Evolutionary conservation across 2,888 invertebrate species (phyloP).

Genomic region (Diarsia mendica): DNA sequence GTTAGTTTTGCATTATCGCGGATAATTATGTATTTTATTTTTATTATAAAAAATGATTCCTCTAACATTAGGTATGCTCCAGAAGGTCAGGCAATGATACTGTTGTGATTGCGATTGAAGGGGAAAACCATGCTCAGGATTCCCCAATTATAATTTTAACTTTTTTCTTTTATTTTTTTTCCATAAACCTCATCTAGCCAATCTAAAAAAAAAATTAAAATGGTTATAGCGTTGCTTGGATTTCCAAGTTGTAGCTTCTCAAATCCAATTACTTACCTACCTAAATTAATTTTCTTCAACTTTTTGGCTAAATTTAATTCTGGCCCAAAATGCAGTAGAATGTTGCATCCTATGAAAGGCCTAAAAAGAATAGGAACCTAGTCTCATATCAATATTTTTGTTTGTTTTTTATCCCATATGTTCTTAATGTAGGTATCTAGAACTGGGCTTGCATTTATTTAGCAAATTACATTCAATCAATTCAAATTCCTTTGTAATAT

Average conservation of each 20-base stretch:
- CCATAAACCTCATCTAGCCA: rapidly evolving
- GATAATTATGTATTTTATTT: background rate
- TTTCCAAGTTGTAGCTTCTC: background rate
- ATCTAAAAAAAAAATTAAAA: background rate
- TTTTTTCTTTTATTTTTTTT: background rate
- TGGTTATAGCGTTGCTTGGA: background rate
- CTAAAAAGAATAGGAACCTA: no score
- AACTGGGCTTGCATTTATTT: background rate
- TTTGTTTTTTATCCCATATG: background rate
- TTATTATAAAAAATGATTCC: background rate
- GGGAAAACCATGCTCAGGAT: background rate
- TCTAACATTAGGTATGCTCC: background rate
- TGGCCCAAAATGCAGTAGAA: background rate
- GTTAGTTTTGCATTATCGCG: constrained; percentile 16
- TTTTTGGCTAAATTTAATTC: background rate
- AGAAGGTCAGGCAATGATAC: background rate
- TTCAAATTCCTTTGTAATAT: background rate
- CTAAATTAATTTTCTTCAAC: no score
- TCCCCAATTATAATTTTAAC: background rate
- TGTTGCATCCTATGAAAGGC: background rate
- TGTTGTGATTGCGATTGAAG: background rate
- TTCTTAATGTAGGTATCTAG: background rate
- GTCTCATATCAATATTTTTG: background rate
- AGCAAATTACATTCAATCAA: constrained; percentile 17
- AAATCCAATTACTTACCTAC: background rate